Evolutionary conservation across 1,140 invertebrate genomes (phyloP).

Genomic region (Apis florea): DNA sequence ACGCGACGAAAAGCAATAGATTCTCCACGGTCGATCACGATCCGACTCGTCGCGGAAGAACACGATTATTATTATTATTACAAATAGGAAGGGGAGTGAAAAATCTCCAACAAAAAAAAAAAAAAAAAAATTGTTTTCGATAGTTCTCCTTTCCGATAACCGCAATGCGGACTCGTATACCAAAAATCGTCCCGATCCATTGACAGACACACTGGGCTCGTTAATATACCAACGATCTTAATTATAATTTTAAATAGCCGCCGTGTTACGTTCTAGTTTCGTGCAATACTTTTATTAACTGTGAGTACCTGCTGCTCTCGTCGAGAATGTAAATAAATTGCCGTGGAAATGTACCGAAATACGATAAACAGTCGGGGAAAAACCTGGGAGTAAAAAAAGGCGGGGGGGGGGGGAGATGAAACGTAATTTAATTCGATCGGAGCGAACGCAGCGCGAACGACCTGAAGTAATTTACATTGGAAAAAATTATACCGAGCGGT

Average conservation of each 20-base stretch:
- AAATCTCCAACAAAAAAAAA: no score
- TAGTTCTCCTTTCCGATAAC: no score
- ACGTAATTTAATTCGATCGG: neutral
- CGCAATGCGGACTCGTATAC: neutral
- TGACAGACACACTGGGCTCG: neutral
- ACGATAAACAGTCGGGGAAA: no score
- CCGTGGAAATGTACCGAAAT: neutral
- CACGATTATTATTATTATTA: no score
- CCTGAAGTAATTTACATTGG: neutral
- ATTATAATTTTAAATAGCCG: constrained; percentile 46
- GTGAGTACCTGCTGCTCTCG: neutral
- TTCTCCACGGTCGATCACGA: no score
- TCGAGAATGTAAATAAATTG: neutral
- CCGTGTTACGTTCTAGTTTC: constrained; percentile 12
- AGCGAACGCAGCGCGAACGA: neutral
- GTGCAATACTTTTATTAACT: constrained; percentile 21
- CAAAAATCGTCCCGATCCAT: constrained; percentile 5
- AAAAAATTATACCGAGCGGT: neutral
- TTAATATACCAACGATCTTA: constrained; percentile 25
- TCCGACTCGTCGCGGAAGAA: no score
- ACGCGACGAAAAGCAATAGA: no score
- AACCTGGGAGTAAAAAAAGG: neutral
- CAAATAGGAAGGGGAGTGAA: no score
- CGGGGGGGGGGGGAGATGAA: neutral
- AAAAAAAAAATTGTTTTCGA: no score